A percentile compares a stretch with the other conserved stretches of the same genome.
Evolutionary conservation across 2,113 vertebrate genomes (phyloP).

Genomic region (Hippocampus comes): DNA sequence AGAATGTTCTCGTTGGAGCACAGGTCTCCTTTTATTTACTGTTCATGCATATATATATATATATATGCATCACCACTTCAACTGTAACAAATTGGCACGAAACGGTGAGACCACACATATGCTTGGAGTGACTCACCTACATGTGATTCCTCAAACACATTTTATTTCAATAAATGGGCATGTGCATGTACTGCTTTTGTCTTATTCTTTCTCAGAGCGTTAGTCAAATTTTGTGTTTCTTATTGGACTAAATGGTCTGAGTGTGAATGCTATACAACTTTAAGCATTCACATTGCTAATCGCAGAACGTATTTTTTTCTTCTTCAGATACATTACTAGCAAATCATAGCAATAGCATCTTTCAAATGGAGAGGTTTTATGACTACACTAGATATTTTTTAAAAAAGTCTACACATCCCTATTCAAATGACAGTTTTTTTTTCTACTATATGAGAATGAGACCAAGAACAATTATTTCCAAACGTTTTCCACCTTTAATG

Average conservation of each 20-base stretch:
- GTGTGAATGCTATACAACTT: neutral
- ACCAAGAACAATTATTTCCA: too few relatives aligned
- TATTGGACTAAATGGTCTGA: too few relatives aligned
- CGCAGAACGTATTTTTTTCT: neutral
- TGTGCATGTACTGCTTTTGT: slow-evolving; percentile 60
- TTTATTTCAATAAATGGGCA: slow-evolving; percentile 71
- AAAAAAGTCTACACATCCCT: too few relatives aligned
- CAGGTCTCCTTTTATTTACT: slow-evolving; percentile 24
- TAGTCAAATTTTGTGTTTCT: neutral
- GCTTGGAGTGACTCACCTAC: slow-evolving; percentile 5
- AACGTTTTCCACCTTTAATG: too few relatives aligned
- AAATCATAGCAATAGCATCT: neutral
- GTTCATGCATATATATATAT: neutral
- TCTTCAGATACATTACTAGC: neutral
- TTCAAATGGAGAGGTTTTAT: neutral
- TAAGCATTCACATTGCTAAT: neutral
- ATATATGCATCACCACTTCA: neutral
- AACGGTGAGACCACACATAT: neutral
- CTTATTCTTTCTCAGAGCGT: neutral
- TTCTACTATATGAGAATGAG: too few relatives aligned
- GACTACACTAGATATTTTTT: neutral
- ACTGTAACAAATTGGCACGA: neutral
- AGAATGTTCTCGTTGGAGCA: slow-evolving; percentile 13
- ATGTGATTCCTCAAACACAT: slow-evolving; percentile 52
- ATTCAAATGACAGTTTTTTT: too few relatives aligned